These are phyloP conservation scores for Ormyrus rosae DNA, from an alignment of 2,888 invertebrate genomes.

Conservation along the genomic window DNA sequence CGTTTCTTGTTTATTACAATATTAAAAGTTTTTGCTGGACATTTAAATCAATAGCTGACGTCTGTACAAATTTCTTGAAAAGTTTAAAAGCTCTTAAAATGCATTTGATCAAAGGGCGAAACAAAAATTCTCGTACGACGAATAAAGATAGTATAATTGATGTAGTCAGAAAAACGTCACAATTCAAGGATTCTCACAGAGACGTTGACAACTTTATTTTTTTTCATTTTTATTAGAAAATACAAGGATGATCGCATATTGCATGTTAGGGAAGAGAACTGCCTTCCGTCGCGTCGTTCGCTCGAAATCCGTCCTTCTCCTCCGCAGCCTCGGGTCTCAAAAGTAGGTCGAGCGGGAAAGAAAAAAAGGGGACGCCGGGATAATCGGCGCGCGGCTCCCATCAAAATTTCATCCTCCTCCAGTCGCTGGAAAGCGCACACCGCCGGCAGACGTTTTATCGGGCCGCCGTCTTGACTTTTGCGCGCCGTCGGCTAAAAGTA, in stretches of 20 bases:
- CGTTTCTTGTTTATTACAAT: not conserved
- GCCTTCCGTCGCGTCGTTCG: not conserved
- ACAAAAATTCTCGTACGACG: too few species aligned
- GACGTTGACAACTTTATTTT: slow-evolving; percentile 29
- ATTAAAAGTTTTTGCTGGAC: not conserved
- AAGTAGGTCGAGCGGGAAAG: too few species aligned
- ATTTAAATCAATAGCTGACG: not conserved
- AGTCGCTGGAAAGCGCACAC: too few species aligned
- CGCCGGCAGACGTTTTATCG: too few species aligned
- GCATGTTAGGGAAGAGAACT: slow-evolving; percentile 9
- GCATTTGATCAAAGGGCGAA: not conserved
- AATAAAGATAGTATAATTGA: too few species aligned
- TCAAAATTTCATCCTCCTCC: too few species aligned
- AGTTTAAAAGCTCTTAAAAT: not conserved
- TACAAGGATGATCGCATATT: slow-evolving; percentile 38
- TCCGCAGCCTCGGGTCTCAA: not conserved
- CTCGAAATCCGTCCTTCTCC: not conserved
- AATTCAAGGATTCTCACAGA: slow-evolving; percentile 7
- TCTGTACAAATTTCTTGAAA: not conserved
- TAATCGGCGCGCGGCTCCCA: too few species aligned
- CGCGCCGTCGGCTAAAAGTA: not conserved
- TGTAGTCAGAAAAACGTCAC: not conserved
- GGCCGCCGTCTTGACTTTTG: too few species aligned
- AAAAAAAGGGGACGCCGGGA: too few species aligned
- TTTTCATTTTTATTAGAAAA: slow-evolving; percentile 40